Conservation (phyloP, 2,797 vertebrate genomes). For the Falco naumanni region DNA sequence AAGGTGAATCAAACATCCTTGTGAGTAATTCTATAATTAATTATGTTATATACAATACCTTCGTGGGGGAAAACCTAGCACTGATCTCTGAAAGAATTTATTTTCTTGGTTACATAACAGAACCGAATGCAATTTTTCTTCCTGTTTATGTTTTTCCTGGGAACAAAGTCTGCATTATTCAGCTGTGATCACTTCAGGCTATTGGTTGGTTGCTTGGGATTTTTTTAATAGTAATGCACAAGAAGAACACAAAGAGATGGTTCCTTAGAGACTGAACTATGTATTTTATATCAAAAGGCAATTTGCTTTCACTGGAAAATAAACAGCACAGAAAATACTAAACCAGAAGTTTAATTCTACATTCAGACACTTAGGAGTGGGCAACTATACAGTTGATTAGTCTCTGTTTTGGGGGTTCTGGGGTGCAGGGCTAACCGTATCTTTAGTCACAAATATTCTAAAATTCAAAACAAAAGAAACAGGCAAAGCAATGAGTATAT, state of each 20-base stretch:
- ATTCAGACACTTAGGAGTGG: background rate
- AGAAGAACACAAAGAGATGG: background rate
- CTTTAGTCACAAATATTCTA: background rate
- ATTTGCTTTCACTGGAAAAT: background rate
- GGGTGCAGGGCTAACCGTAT: background rate
- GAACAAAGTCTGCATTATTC: constrained; percentile 2
- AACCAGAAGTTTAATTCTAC: background rate
- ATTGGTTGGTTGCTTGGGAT: background rate
- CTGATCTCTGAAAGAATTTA: background rate
- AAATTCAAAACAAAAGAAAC: background rate
- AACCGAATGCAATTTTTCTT: background rate
- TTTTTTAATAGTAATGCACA: background rate
- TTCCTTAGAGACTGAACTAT: background rate
- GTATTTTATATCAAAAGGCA: constrained; percentile 10
- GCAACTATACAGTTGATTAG: background rate
- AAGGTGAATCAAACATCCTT: background rate
- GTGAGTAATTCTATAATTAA: background rate
- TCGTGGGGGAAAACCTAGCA: background rate
- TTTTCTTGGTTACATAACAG: background rate
- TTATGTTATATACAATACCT: background rate
- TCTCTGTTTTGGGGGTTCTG: background rate
- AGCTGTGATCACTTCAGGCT: background rate
- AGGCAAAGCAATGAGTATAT: background rate
- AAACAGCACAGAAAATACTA: background rate
- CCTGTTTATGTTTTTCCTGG: background rate